Evolutionary conservation across 2,113 vertebrate species (phyloP), one percentile per base, ranked within the genome.

Genomic region (Chlorodrepanis virens): DNA sequence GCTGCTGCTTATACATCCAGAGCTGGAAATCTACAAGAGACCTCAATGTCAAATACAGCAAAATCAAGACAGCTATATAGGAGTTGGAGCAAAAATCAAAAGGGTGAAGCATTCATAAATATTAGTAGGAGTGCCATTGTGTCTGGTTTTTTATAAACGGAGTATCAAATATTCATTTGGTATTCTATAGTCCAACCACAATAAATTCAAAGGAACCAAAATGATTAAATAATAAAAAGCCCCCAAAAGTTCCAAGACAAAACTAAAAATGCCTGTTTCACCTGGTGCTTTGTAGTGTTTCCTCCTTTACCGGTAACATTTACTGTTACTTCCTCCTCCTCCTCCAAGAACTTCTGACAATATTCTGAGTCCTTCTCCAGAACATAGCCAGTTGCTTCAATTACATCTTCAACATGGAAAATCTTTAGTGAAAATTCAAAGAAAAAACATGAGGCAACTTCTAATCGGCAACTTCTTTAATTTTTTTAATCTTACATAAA

Each of bases 361-460:
- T 99, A 99, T 94, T 99, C 99, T 0, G 99, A 99, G 91, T 99
- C 99, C 33, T 98, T 99, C 72, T 99, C 99, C 90, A 99, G 96
- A 49, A 99, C 42, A 79, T 99, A 99, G 19, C 99, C 99, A 1
- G 98, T 99, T 98, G 99, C 98, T 97, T 99, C 99, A 97, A 99
- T 98, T n/a, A 99, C 94, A 90, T 99, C 99, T 96, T 99, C 99
- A 92, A 99, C 97, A 87, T 99, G 99, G 94, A 98, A 99, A 95
- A 99, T 97, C 99, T 99, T 90, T 2, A 81, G 37, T 37, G 14
- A 75, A 94, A 95, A 79, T 86, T 76, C 35, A 88, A 17, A 91
- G 33, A 57, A 77, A n/a, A 90, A 80, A 40, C 21, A 56, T 2
- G 50, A 60, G 21, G 11, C 7, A 64, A 35, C 35, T 35, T 35